Conservation (phyloP, 2,113 vertebrate genomes). For the Stigmatopora argus region DNA sequence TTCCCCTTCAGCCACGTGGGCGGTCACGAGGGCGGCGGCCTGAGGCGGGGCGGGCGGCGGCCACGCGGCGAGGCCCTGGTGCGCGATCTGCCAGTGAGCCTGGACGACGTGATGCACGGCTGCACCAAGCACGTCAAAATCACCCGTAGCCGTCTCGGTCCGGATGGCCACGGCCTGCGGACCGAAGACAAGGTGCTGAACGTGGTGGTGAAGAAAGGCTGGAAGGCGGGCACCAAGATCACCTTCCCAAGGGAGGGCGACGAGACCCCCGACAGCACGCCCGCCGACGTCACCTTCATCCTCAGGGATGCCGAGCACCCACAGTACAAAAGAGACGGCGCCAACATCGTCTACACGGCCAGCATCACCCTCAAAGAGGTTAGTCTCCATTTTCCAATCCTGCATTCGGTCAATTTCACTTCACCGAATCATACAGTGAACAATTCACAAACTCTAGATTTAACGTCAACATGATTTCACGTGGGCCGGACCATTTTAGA, state of each 20-base stretch:
- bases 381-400: constrained; percentile 31
- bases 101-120: constrained; percentile 89
- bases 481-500: too few relatives aligned
- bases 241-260: constrained; percentile 94
- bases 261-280: constrained; percentile 81
- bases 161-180: constrained; percentile 80
- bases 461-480: too few relatives aligned
- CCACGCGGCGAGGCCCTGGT: constrained; percentile 68
- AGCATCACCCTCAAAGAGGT: constrained; percentile 91
- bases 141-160: constrained; percentile 82
- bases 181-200: constrained; percentile 92
- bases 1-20: constrained; percentile 86
- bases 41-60: constrained; percentile 62
- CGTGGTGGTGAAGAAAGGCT: constrained; percentile 94
- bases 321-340: constrained; percentile 87
- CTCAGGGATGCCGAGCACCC: constrained; percentile 90
- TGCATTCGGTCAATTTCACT: too few relatives aligned
- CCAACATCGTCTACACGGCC: constrained; percentile 87
- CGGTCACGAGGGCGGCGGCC: constrained; percentile 58
- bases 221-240: constrained; percentile 95
- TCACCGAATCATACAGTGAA: too few relatives aligned
- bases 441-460: too few relatives aligned
- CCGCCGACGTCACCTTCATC: constrained; percentile 91
- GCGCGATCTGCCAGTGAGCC: constrained; percentile 81
- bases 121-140: constrained; percentile 92